Conservation (phyloP, 1,140 invertebrate species). For the Drosophila lacteicornis region DNA sequence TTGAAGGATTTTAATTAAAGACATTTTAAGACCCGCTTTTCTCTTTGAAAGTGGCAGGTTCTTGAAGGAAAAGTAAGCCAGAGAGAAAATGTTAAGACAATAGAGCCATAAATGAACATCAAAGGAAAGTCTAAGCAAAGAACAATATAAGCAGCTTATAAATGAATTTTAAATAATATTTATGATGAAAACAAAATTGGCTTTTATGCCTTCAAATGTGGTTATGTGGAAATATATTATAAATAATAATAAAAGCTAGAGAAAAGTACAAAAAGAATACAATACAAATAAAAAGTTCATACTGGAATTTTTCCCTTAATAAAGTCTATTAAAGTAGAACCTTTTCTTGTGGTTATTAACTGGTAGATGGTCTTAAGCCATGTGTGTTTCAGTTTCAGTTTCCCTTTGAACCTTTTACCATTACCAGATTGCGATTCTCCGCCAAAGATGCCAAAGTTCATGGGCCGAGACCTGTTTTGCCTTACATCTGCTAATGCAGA, state of each 20-base stretch:
- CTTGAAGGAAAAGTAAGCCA: background rate
- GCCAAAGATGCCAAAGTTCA: conserved; percentile 21
- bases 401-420: conserved; percentile 40
- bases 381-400: background rate
- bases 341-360: conserved; percentile 6
- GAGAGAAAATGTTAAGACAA: background rate
- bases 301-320: background rate
- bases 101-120: conserved; percentile 1
- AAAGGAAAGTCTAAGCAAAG: background rate
- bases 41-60: background rate
- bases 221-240: background rate
- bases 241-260: background rate
- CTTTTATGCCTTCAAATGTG: background rate
- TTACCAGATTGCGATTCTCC: conserved; percentile 18
- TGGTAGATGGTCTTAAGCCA: background rate
- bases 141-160: conserved; percentile 4
- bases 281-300: background rate
- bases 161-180: background rate
- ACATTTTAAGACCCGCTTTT: background rate
- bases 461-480: conserved; percentile 29
- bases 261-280: background rate
- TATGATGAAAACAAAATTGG: background rate
- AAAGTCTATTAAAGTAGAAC: conserved; percentile 3
- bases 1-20: background rate
- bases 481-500: conserved; percentile 24